These are phyloP conservation scores for Catharus ustulatus DNA, from an alignment of 2,797 vertebrate genomes.

Conservation along the genomic window DNA sequence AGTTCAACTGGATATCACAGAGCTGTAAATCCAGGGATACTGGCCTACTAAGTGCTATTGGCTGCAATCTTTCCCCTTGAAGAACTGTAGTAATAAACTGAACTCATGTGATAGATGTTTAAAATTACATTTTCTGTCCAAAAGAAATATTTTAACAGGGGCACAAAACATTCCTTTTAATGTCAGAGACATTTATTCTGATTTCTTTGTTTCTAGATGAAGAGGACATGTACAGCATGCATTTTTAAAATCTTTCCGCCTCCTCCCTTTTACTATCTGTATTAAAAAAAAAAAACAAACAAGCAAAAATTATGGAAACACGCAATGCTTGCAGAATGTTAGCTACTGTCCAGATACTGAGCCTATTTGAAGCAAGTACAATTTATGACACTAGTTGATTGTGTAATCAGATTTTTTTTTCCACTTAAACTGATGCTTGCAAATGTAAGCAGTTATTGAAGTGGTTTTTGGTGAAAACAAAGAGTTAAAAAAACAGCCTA, in stretches of 20 bases:
- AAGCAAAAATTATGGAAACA: background rate
- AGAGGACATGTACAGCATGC: rapidly evolving
- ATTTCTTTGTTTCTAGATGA: background rate
- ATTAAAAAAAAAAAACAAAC: too few relatives aligned
- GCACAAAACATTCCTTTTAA: background rate
- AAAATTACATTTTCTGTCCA: background rate
- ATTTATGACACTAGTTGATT: background rate
- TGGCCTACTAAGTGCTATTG: background rate
- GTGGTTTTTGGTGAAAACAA: background rate
- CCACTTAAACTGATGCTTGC: background rate
- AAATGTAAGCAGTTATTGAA: background rate
- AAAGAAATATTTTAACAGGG: background rate
- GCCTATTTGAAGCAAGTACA: background rate
- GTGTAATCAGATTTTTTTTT: background rate
- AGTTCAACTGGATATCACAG: background rate
- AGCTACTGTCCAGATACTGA: background rate
- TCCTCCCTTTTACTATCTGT: rapidly evolving
- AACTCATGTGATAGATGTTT: background rate
- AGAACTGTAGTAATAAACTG: background rate
- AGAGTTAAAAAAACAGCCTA: background rate
- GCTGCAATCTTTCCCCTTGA: background rate
- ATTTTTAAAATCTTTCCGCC: background rate
- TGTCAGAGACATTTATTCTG: background rate
- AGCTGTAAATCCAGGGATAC: background rate
- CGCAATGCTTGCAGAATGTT: background rate